These are phyloP conservation scores for Acleris literana DNA, from an alignment of 2,888 invertebrate genomes.

Conservation along the genomic window DNA sequence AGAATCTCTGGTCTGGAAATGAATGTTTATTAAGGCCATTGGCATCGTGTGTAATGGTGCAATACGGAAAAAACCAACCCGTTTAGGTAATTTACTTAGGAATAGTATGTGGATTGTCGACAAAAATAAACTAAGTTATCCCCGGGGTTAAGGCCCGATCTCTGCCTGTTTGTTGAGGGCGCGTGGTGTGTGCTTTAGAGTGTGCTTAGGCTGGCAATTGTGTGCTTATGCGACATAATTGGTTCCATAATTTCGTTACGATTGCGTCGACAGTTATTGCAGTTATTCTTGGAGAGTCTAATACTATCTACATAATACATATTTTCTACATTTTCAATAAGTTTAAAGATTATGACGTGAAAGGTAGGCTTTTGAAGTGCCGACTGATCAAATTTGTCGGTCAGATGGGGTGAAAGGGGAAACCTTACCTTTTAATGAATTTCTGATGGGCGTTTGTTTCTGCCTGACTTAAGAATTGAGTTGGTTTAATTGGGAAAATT, in stretches of 20 bases:
- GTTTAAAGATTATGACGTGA: neutral
- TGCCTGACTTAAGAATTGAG: slow-evolving; percentile 5
- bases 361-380: slow-evolving; percentile 1
- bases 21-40: neutral
- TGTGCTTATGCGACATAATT: slow-evolving; percentile 20
- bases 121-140: slow-evolving; percentile 31
- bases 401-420: slow-evolving; percentile 8
- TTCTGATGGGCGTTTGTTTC: slow-evolving; percentile 15
- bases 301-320: no score
- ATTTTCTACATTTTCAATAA: slow-evolving; percentile 1
- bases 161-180: slow-evolving; percentile 23
- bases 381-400: slow-evolving; percentile 3
- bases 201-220: slow-evolving; percentile 27
- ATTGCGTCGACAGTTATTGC: no score
- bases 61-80: slow-evolving; percentile 2
- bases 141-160: slow-evolving; percentile 19
- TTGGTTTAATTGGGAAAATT: slow-evolving; percentile 13
- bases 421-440: slow-evolving; percentile 21
- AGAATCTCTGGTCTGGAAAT: neutral
- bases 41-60: neutral
- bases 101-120: slow-evolving; percentile 11
- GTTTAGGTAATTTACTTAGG: slow-evolving; percentile 19
- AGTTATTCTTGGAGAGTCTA: no score
- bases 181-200: slow-evolving; percentile 31
- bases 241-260: slow-evolving; percentile 23